phyloP scores from a whole-genome alignment of 2,797 vertebrate species.

The Cryptoprocta ferox region DNA sequence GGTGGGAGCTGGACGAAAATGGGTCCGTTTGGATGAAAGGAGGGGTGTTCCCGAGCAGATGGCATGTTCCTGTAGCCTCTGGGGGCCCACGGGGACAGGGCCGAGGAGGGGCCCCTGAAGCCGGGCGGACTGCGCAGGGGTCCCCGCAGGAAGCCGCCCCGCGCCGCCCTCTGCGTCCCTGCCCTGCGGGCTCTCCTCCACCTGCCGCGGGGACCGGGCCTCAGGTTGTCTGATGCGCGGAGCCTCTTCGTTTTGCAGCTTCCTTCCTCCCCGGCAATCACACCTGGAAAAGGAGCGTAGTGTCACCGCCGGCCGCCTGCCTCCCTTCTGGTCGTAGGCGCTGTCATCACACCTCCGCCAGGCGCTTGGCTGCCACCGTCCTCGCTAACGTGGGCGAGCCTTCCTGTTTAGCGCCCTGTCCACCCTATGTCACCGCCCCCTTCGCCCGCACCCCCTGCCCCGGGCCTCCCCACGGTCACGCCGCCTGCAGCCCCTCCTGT shows the following conservation, averaged over 20 bases:
- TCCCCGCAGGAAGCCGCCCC: not conserved
- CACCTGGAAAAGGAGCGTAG: not conserved
- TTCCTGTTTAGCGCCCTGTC: too few species aligned
- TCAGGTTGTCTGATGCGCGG: not conserved
- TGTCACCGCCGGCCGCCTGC: accelerated
- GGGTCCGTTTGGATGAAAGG: not conserved
- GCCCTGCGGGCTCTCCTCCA: not conserved
- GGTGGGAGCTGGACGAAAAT: accelerated
- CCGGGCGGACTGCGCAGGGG: too few species aligned
- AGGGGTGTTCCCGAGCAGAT: not conserved
- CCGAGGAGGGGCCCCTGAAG: not conserved
- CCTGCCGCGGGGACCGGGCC: accelerated
- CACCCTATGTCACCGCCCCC: not conserved
- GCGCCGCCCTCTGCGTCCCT: accelerated
- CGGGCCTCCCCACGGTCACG: accelerated
- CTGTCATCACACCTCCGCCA: accelerated
- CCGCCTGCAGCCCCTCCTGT: not conserved
- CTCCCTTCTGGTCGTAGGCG: accelerated
- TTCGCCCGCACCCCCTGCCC: not conserved
- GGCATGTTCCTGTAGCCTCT: not conserved
- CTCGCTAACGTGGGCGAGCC: accelerated
- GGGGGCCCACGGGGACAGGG: not conserved
- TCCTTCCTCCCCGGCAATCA: too few species aligned
- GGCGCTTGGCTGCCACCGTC: not conserved
- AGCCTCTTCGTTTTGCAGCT: accelerated